These are phyloP conservation scores for Drosophila malerkotliana DNA, from an alignment of 1,140 invertebrate genomes.

Conservation along the genomic window DNA sequence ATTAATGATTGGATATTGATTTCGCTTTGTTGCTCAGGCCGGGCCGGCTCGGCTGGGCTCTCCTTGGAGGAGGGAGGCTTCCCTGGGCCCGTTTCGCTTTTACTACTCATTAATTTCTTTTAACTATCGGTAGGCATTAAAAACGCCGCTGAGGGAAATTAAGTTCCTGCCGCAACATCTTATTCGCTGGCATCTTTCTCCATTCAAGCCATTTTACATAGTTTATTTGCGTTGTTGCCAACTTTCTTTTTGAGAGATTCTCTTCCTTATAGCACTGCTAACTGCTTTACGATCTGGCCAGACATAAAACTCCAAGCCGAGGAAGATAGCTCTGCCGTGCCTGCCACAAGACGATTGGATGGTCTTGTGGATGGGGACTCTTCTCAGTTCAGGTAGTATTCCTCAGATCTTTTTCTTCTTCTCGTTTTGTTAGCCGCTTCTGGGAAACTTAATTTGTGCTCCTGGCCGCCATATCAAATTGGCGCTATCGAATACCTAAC, in stretches of 20 bases:
- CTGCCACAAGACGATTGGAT: slow-evolving; percentile 18
- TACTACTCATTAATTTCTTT: slow-evolving; percentile 62
- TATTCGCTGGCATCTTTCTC: slow-evolving; percentile 42
- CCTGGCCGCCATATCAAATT: slow-evolving; percentile 78
- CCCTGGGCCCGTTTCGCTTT: slow-evolving; percentile 31
- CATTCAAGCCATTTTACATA: slow-evolving; percentile 39
- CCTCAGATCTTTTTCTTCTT: slow-evolving; percentile 21
- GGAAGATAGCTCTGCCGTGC: slow-evolving; percentile 29
- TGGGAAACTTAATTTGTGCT: slow-evolving; percentile 80
- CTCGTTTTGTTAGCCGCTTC: slow-evolving; percentile 45
- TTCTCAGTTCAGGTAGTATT: slow-evolving; percentile 53
- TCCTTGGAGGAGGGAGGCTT: not conserved
- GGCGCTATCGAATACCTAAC: slow-evolving; percentile 78
- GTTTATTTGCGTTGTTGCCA: slow-evolving; percentile 42
- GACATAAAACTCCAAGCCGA: slow-evolving; percentile 53
- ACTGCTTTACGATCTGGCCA: slow-evolving; percentile 56
- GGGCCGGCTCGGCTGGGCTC: too few species aligned
- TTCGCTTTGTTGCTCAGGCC: slow-evolving; percentile 30
- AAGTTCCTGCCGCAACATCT: slow-evolving; percentile 46
- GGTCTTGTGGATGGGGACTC: slow-evolving; percentile 11
- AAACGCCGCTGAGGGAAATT: slow-evolving; percentile 25
- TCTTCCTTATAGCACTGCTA: slow-evolving; percentile 65
- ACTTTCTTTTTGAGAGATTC: slow-evolving; percentile 56
- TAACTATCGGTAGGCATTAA: slow-evolving; percentile 44
- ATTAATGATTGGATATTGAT: slow-evolving; percentile 83